Base-by-base conservation (phyloP, 2,797 vertebrate genomes). In the Lemur catta region DNA sequence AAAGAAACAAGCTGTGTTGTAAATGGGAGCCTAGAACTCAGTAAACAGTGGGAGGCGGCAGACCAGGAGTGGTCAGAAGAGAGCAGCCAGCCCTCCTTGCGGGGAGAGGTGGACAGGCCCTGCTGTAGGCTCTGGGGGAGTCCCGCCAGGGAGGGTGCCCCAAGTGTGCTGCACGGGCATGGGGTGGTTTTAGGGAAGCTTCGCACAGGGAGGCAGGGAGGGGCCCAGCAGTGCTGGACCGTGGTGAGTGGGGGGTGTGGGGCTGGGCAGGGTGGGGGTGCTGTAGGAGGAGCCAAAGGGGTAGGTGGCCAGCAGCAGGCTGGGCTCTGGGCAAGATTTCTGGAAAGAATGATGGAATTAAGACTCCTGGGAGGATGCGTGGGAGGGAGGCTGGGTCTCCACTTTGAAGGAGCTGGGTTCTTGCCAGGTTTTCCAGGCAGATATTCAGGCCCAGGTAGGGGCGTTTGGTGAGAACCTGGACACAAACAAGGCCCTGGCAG, bases 1-100 rank as follows among this genome's bases (percentile, higher is more conserved):
- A 80, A 85, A 88, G 41, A 95, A 96, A 85, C 43, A 63, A 93
- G 79, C 75, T 50, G 52, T 52, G 17, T 59, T 82, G 41, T 41
- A 81, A 89, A 84, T 4, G 52, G 78, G 6, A 38, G 33, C 55
- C 71, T 15, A 48, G 57, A 72, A 41, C 67, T 88, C 33, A 30
- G 74, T 18, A n/a, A 71, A 59, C n/a, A 67, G 46, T 20, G 17
- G n/a, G 41, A 86, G 1, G 15, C 38, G 18, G 0, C 41, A 30
- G 4, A 43, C 6, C 4, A 22, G 46, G 28, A 15, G n/a, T 41
- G 55, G 38, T 50, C 7, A 38, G 52, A 84, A 59, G 35, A 50
- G 84, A 89, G 43, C 43, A n/a, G 1, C 12, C 20, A 20, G 35
- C 28, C 35, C 33, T 35, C 6, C 4, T 85, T 14, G 1, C 17